These are phyloP conservation scores for Trichomalopsis sarcophagae DNA, from an alignment of 1,140 invertebrate species.

Conservation along the genomic window DNA sequence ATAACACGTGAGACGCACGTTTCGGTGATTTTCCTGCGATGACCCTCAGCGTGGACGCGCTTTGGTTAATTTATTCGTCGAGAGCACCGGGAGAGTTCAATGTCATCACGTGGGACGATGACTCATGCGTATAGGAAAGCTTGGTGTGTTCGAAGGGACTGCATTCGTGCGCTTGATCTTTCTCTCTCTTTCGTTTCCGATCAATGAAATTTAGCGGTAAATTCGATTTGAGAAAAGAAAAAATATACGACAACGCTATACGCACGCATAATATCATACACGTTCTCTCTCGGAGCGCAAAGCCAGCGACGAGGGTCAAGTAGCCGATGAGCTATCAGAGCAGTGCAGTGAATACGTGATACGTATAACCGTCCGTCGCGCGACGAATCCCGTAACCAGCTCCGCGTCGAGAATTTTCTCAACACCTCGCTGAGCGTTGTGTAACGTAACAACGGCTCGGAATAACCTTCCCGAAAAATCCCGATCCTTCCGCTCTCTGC, in stretches of 20 bases:
- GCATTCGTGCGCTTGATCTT: neutral
- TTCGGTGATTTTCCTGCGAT: no score
- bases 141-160: neutral
- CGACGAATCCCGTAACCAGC: conserved; percentile 50
- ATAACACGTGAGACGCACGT: no score
- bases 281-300: neutral
- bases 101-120: neutral
- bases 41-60: no score
- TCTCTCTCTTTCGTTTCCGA: neutral
- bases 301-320: conserved; percentile 62
- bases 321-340: conserved; percentile 70
- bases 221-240: neutral
- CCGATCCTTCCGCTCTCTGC: neutral
- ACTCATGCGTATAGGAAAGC: neutral
- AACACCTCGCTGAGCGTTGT: neutral
- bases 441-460: neutral
- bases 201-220: neutral
- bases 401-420: neutral
- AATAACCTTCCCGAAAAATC: neutral
- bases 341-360: conserved; percentile 68
- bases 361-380: conserved; percentile 66
- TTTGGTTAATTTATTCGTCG: no score
- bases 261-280: conserved; percentile 41
- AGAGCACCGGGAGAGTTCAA: neutral
- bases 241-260: neutral